These are phyloP conservation scores for Macaria liturata DNA, from an alignment of 2,888 invertebrate species.

Conservation along the genomic window DNA sequence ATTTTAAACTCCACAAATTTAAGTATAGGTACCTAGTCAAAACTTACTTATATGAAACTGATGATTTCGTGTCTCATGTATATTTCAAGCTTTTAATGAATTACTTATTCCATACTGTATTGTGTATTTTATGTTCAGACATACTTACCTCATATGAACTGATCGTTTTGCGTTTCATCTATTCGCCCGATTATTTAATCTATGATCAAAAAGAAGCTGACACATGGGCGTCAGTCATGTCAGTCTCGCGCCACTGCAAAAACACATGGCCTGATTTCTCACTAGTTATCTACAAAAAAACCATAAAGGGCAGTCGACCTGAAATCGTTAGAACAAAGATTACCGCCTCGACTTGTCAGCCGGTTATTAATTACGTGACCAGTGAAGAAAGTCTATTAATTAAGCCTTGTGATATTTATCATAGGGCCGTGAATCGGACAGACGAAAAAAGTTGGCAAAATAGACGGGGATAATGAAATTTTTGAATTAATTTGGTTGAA, in stretches of 20 bases:
- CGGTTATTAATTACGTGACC: conserved; percentile 45
- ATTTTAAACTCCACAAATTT: too few species aligned
- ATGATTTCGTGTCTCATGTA: too few species aligned
- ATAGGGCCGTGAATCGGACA: not conserved
- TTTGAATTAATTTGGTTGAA: too few species aligned
- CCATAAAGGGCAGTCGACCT: conserved; percentile 58
- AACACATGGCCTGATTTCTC: conserved; percentile 54
- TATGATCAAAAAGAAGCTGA: conserved; percentile 64
- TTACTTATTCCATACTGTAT: too few species aligned
- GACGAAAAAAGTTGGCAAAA: too few species aligned
- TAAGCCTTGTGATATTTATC: conserved; percentile 2
- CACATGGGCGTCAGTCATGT: conserved; percentile 69
- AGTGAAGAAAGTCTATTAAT: conserved; percentile 18
- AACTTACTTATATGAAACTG: too few species aligned
- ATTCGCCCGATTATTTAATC: conserved; percentile 39
- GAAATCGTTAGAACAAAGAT: conserved; percentile 62
- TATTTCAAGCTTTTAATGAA: too few species aligned
- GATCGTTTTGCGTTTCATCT: not conserved
- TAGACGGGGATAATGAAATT: too few species aligned
- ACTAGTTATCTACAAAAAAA: conserved; percentile 54
- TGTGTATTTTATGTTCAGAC: too few species aligned
- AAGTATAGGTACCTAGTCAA: too few species aligned
- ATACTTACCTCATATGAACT: too few species aligned
- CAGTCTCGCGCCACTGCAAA: conserved; percentile 64
- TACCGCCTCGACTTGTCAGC: conserved; percentile 51